Evolutionary conservation across 2,888 invertebrate species (phyloP), one percentile per base, ranked within the genome.

Genomic region (Bruchidius siliquastri): DNA sequence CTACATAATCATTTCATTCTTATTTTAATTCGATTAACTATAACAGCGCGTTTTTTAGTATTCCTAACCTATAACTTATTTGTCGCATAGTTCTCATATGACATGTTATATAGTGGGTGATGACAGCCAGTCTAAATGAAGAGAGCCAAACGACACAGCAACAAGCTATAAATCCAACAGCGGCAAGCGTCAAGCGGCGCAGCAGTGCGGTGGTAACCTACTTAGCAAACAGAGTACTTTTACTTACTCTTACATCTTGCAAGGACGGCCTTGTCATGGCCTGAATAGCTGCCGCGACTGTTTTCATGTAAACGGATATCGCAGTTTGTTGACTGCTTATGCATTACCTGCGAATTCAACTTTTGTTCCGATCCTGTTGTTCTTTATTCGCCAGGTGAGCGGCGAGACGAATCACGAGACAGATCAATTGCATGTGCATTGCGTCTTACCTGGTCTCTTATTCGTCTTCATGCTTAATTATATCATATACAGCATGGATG

Each of bases 181-280:
- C 26, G 8, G n/a, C 26, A 4, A 8, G 26, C 26, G 26, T 26
- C 26, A 26, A 26, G 26, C 26, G 26, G 2, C 26, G 8, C 2
- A 26, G 26, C 26, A 4, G 26, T 26, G 68, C 69, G 71, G 71
- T 71, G 72, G 76, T 81, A 81, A 81, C 81, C 81, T 76, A 81
- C 80, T 81, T 81, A 74, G 77, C 75, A 75, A 74, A 75, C 74
- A 77, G 71, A 30, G 77, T 78, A 81, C 81, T 81, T 81, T 81
- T 81, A 81, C 81, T 80, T 49, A 76, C 78, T 78, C 77, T 77
- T 76, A 76, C 77, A 74, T 78, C 76, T 49, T 76, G 77, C 81
- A 81, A 81, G 81, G 81, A 77, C 80, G 81, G 76, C 81, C 81
- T 81, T 81, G 80, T 77, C 73, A 73, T 77, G 80, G 76, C 81